phyloP scores from a whole-genome alignment of 2,888 invertebrate species.

The Mesorhabditis spiculigera region DNA sequence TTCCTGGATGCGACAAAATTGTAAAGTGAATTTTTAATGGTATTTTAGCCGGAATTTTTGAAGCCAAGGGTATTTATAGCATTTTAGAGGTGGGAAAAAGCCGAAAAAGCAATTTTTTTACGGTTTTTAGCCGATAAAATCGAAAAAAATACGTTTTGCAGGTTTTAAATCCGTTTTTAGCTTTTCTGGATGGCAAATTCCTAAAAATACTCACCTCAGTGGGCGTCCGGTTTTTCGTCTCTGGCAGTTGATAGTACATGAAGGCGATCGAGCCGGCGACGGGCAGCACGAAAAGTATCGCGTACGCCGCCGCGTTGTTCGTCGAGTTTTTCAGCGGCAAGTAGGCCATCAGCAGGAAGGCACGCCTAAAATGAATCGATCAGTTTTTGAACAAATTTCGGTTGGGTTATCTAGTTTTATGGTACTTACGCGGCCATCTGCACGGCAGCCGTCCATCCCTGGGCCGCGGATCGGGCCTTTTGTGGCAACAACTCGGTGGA shows the following conservation, averaged over 20 bases:
- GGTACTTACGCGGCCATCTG: slow-evolving; percentile 44
- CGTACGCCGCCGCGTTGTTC: slow-evolving; percentile 38
- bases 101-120: too few species aligned
- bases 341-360: slow-evolving; percentile 38
- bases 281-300: slow-evolving; percentile 43
- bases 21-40: too few species aligned
- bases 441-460: slow-evolving; percentile 47
- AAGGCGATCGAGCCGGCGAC: slow-evolving; percentile 39
- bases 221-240: slow-evolving; percentile 43
- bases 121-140: too few species aligned
- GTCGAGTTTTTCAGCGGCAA: slow-evolving; percentile 43
- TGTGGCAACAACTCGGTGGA: slow-evolving; percentile 45
- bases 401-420: not conserved
- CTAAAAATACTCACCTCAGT: slow-evolving; percentile 19
- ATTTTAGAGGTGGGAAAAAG: too few species aligned
- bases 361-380: slow-evolving; percentile 30
- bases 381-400: not conserved
- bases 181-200: too few species aligned
- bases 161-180: too few species aligned
- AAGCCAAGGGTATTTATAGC: too few species aligned
- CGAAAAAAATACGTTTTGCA: too few species aligned
- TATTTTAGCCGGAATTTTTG: too few species aligned
- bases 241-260: slow-evolving; percentile 44
- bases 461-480: slow-evolving; percentile 43
- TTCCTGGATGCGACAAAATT: too few species aligned